phyloP scores from a whole-genome alignment of 1,140 invertebrate genomes.

The Olivierus martensii region DNA sequence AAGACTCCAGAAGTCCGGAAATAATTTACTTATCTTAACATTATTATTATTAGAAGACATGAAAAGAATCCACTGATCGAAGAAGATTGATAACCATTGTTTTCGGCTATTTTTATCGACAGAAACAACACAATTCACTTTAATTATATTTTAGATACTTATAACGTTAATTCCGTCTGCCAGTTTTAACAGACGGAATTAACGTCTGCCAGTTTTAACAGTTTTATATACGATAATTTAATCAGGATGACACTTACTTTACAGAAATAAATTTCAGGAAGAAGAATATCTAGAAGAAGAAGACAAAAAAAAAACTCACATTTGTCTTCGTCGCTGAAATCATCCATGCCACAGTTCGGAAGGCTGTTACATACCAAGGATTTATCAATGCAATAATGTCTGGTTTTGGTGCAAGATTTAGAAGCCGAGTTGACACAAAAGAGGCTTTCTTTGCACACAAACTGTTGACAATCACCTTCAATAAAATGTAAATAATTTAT shows the following conservation, averaged over 20 bases:
- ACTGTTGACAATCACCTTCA: conserved; percentile 21
- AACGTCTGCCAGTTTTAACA: neutral
- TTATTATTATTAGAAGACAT: too few species aligned
- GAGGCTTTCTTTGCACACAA: conserved; percentile 23
- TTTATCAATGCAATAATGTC: conserved; percentile 27
- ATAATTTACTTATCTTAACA: too few species aligned
- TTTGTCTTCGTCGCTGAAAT: conserved; percentile 27
- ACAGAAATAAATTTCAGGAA: neutral
- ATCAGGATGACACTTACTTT: neutral
- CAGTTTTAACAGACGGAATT: neutral
- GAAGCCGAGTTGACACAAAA: conserved; percentile 23
- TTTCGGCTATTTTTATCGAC: too few species aligned
- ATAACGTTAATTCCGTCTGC: neutral
- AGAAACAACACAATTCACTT: too few species aligned
- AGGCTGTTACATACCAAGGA: conserved; percentile 28
- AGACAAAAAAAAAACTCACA: conserved; percentile 21
- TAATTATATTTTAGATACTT: neutral
- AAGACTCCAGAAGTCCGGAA: too few species aligned
- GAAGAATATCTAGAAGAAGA: neutral
- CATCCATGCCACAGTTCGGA: conserved; percentile 28
- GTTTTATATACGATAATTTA: neutral
- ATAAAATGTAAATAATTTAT: neutral
- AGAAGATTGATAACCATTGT: too few species aligned
- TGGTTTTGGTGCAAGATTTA: conserved; percentile 21
- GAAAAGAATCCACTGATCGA: too few species aligned